Evolutionary conservation across 2,797 vertebrate species (phyloP), one percentile per base, ranked within the genome.

Genomic region (Onychomys arenicola): DNA sequence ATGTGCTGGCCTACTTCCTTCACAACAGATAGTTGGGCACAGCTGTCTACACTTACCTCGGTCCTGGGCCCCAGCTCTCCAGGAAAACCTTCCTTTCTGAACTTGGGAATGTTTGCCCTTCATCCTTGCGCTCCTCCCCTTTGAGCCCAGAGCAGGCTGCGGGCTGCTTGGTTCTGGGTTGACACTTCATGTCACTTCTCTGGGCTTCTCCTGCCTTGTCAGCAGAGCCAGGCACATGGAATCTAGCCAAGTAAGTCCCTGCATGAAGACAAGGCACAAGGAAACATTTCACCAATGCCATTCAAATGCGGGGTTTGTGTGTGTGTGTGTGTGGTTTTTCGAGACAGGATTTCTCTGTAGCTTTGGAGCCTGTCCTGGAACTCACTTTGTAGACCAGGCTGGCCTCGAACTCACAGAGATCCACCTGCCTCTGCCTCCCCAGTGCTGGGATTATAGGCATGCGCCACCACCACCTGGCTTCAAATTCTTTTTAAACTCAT

Each of bases 71-170:
- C 19, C 34, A 37, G 34, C 19, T 57, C 77, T 57, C 77, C 21
- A 16, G 11, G 52, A 25, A 81, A 59, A 11, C 34, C 78, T 37
- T 59, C 78, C 49, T 37, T 81, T 57, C 78, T 9, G 19, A 57
- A 5, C 49, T 59, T 81, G 52, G 34, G 11, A 34, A 3, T 81
- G 11, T 57, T 57, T 59, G 52, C 52, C 23, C 55, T 27, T 89
- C 40, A n/a, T 32, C 9, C 4, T 29, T 0, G 11, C 16, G 1
- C 27, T 19, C 14, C 6, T 14, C 43, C 52, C 16, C 43, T 34
- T 6, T 7, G 16, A 1, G 10, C 40, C 46, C 11, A 0, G 14
- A 0, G 27, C 19, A 13, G 71, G 40, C 49, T 81, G 5, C 0
- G 21, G 32, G 34, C 67, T 49, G 65, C 32, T 17, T 10, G 32